Base-by-base conservation (phyloP, 1,140 invertebrate species). In the Lasaia peninsularis region DNA sequence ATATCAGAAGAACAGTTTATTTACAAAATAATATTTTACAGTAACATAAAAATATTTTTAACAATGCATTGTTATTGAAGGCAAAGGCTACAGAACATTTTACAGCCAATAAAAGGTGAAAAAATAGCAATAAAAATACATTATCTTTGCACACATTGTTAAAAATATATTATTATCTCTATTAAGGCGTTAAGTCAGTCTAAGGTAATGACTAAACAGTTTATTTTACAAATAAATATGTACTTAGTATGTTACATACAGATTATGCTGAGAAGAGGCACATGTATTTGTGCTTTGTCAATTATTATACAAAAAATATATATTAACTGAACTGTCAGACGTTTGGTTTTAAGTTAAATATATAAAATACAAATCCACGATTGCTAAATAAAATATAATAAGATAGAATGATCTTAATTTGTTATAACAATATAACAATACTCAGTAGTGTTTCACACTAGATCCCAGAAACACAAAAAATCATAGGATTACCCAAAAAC, bases 121-220 rank as follows among this genome's bases (percentile, higher is more conserved):
- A n/a, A n/a, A 61, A 65, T 73, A 62, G 66, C 67, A 71, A 77
- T 63, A 74, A 32, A 53, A 32, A 33, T 53, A 53, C 52, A 33
- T 11, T 33, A 33, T 53, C 16, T 34, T 7, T 28, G 50, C 50
- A 68, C 60, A 75, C 69, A 72, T 74, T 68, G 71, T 73, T 70
- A 72, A 78, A 69, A 69, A 69, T 65, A 69, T 67, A 66, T 62
- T 67, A 66, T 62, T 63, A 10, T 48, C 21, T 67, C 63, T 58
- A 67, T 73, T 78, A 76, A 75, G 66, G 65, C 70, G 72, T 71
- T 75, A 75, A 54, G 67, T 84, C 80, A 84, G 80, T 84, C 80
- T 80, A 84, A 81, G 67, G 74, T 72, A 71, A 73, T 84, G 79
- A 85, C 73, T 82, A 78, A 71, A 75, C 68, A 69, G 68, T 67